Percentiles rank a stretch among this genome's conserved stretches.
phyloP scores from a whole-genome alignment of 2,888 invertebrate genomes.

The Cataglyphis altisquamis region DNA sequence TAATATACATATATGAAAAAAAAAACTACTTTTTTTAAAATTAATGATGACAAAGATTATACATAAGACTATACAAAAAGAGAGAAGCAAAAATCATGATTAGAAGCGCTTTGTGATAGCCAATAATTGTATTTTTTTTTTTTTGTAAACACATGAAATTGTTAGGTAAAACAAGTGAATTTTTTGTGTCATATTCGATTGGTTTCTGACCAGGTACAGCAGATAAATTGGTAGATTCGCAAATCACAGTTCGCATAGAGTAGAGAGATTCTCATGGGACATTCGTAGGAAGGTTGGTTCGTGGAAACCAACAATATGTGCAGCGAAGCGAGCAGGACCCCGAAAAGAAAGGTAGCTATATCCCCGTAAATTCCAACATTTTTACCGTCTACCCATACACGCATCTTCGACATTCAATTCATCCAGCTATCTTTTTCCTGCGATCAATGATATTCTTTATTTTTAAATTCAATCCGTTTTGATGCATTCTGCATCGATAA shows the following conservation, averaged over 20 bases:
- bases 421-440: conserved; percentile 32
- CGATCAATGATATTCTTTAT: conserved; percentile 34
- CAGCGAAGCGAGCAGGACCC: conserved; percentile 17
- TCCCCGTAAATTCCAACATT: conserved; percentile 56
- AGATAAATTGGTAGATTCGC: conserved; percentile 62
- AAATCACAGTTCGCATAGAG: conserved; percentile 59
- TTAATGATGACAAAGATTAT: neutral
- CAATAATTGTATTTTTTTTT: conserved; percentile 31
- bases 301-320: conserved; percentile 46
- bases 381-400: conserved; percentile 30
- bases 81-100: neutral
- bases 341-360: conserved; percentile 57
- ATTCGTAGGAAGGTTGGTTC: conserved; percentile 36
- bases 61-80: neutral
- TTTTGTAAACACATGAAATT: conserved; percentile 16
- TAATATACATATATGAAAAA: neutral
- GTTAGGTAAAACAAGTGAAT: conserved; percentile 42
- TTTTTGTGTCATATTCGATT: conserved; percentile 51
- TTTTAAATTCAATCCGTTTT: conserved; percentile 35
- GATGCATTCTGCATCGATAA: conserved; percentile 28
- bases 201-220: conserved; percentile 43
- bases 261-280: conserved; percentile 58
- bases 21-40: neutral
- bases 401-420: conserved; percentile 38
- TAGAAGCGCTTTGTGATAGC: neutral